phyloP scores from a whole-genome alignment of 2,113 vertebrate species.

The Entosphenus tridentatus region DNA sequence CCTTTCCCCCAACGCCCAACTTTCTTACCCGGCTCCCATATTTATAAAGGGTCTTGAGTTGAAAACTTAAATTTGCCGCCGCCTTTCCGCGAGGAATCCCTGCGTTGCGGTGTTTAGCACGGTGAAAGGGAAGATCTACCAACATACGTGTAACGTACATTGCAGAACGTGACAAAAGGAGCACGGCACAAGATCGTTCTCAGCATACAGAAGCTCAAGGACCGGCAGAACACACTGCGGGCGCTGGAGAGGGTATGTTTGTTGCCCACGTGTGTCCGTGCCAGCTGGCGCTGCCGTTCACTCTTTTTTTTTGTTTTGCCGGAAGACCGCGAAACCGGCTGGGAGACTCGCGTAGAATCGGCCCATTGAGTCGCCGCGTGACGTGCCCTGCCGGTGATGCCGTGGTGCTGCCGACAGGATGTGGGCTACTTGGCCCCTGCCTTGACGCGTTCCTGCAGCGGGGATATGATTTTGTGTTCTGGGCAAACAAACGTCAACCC shows the following conservation, averaged over 20 bases:
- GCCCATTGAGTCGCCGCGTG: background rate
- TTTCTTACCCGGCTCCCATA: no score
- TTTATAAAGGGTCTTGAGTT: no score
- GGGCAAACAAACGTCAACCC: no score
- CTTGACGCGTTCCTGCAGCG: background rate
- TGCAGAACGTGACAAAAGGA: conserved; percentile 74
- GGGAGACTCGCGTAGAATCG: background rate
- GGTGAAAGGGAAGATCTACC: no score
- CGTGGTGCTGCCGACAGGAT: background rate
- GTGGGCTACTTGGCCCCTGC: background rate
- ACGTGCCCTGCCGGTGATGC: background rate
- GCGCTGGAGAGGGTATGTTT: conserved; percentile 57
- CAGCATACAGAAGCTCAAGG: conserved; percentile 72
- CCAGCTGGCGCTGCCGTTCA: background rate
- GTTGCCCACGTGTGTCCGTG: background rate
- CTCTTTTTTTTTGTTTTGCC: background rate
- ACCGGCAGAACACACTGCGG: conserved; percentile 55
- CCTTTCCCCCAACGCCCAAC: no score
- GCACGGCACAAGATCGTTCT: conserved; percentile 76
- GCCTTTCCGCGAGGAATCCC: no score
- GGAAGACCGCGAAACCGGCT: background rate
- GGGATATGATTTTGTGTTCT: no score
- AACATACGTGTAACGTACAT: no score
- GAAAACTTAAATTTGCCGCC: no score
- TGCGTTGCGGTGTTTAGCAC: no score